A percentile compares a stretch with the other conserved stretches of the same genome.
phyloP scores from a whole-genome alignment of 2,888 invertebrate genomes.

The Xanthia icteritia region DNA sequence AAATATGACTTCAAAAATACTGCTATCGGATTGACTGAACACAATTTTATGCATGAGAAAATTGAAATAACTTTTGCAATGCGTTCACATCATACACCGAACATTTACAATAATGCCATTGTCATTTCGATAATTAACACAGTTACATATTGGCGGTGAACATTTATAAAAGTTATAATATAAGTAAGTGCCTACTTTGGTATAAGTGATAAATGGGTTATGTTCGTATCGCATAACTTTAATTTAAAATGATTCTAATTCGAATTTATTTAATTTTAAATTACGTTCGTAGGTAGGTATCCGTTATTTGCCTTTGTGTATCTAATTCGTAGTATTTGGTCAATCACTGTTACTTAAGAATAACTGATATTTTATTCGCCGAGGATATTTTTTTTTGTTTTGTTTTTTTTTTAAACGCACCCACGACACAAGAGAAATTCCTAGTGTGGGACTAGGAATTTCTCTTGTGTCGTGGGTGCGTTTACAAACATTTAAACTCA shows the following conservation, averaged over 20 bases:
- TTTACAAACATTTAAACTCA: too few species aligned
- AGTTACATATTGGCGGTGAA: slow-evolving; percentile 64
- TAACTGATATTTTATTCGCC: neutral
- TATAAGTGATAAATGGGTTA: slow-evolving; percentile 23
- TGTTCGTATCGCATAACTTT: slow-evolving; percentile 9
- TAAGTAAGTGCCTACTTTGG: neutral
- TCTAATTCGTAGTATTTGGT: neutral
- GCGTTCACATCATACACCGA: slow-evolving; percentile 28
- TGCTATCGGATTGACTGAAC: slow-evolving; percentile 9
- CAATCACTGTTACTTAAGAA: neutral
- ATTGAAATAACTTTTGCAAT: slow-evolving; percentile 35
- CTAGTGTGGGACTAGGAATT: too few species aligned
- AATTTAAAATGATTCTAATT: slow-evolving; percentile 3
- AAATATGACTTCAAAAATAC: slow-evolving; percentile 2
- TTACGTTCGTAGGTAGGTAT: neutral
- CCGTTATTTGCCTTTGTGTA: too few species aligned
- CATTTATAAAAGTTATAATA: slow-evolving; percentile 50
- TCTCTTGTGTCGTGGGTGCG: too few species aligned
- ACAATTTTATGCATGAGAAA: slow-evolving; percentile 40
- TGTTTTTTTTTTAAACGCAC: too few species aligned
- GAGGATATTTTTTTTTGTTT: neutral
- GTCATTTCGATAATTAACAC: slow-evolving; percentile 74
- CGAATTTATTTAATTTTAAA: slow-evolving; percentile 4
- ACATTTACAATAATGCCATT: slow-evolving; percentile 65
- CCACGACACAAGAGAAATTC: too few species aligned